These are phyloP conservation scores for Mareca strepera DNA, from an alignment of 2,797 vertebrate species.

Conservation along the genomic window DNA sequence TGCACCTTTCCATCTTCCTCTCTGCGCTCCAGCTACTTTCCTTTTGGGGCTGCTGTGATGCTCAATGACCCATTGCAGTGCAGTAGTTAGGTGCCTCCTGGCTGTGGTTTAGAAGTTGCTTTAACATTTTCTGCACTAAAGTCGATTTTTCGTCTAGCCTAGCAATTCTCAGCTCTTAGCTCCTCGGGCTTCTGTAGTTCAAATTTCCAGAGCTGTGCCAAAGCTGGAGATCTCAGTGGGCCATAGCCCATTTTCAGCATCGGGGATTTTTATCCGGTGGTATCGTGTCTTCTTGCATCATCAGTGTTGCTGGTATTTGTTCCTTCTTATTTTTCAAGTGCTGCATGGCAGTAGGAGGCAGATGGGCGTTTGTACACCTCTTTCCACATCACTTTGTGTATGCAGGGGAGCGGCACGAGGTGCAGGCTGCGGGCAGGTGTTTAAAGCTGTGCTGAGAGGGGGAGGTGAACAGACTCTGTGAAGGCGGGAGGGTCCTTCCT, in stretches of 20 bases:
- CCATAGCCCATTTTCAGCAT: not conserved
- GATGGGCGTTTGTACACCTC: not conserved
- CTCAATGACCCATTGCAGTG: slow-evolving; percentile 5
- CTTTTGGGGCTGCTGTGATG: not conserved
- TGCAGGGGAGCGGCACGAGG: not conserved
- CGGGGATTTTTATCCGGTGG: not conserved
- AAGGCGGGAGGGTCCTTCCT: not conserved
- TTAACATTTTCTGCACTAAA: not conserved
- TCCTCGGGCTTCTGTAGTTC: not conserved
- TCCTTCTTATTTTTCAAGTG: not conserved
- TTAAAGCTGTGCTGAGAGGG: not conserved
- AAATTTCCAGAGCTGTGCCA: not conserved
- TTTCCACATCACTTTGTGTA: fast-evolving
- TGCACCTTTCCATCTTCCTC: not conserved
- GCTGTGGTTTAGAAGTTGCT: slow-evolving; percentile 24
- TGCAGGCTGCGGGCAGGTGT: not conserved
- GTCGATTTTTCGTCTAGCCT: not conserved
- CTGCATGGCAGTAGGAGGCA: not conserved
- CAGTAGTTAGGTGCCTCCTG: slow-evolving; percentile 33
- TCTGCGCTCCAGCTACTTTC: not conserved
- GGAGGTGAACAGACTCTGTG: not conserved
- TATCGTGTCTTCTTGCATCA: not conserved
- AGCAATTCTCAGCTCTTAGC: not conserved
- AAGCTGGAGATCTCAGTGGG: not conserved
- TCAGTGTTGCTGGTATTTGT: not conserved